Evolutionary conservation across 2,113 vertebrate species (phyloP).

Genomic region (Hyaena hyaena): DNA sequence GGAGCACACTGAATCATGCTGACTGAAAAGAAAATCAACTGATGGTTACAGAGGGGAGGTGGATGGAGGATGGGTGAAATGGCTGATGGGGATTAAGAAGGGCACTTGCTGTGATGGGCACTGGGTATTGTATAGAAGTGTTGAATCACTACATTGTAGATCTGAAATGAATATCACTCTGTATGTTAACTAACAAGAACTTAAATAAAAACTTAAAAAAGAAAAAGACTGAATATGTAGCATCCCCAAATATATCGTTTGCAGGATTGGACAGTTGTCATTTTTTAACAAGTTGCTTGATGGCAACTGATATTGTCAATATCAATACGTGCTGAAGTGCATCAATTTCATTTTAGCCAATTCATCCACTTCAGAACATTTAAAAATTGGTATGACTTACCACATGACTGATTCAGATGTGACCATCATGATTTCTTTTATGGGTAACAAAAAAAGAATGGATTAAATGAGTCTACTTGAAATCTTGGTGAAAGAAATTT

Average conservation of each 20-base stretch:
- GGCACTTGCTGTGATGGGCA: neutral
- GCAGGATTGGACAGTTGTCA: neutral
- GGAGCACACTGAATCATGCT: neutral
- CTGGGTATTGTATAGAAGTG: neutral
- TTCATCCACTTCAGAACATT: neutral
- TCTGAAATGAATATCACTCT: neutral
- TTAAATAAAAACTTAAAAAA: neutral
- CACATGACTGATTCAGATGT: neutral
- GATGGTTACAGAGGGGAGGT: neutral
- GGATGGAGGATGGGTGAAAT: neutral
- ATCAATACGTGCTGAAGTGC: neutral
- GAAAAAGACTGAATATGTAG: neutral
- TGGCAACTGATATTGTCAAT: neutral
- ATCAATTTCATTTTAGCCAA: neutral
- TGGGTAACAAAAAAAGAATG: neutral
- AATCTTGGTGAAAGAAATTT: neutral
- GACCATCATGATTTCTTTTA: neutral
- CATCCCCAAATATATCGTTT: neutral
- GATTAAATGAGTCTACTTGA: neutral
- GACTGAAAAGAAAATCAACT: neutral
- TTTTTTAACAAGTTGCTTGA: neutral
- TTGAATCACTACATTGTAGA: neutral
- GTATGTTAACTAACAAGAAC: neutral
- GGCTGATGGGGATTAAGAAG: neutral
- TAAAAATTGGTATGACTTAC: slow-evolving; percentile 30